A percentile compares a stretch with the other conserved stretches of the same genome.
Evolutionary conservation across 1,140 invertebrate species (phyloP).

Genomic region (Drosophila hydei): DNA sequence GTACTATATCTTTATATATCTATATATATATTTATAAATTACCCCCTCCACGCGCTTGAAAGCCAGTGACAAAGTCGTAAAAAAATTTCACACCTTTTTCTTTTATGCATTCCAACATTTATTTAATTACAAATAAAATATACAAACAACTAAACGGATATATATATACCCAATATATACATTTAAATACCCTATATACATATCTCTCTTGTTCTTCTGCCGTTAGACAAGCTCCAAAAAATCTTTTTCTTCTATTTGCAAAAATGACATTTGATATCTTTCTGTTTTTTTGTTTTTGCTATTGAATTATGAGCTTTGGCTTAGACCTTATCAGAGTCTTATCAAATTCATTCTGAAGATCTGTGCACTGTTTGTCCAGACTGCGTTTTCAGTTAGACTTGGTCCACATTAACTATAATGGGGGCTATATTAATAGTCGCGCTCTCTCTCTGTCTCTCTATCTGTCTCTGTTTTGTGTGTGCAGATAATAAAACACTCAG

Average conservation of each 20-base stretch:
- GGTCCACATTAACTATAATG: conserved; percentile 47
- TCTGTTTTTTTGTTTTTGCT: background rate
- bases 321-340: conserved; percentile 52
- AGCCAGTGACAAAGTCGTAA: conserved; percentile 74
- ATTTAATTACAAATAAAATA: conserved; percentile 76
- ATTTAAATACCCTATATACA: background rate
- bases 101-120: conserved; percentile 49
- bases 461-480: conserved; percentile 42
- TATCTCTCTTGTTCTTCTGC: too few species aligned
- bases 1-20: background rate
- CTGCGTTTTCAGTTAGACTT: conserved; percentile 23
- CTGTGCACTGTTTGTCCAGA: conserved; percentile 29
- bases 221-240: background rate
- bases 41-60: background rate
- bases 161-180: conserved; percentile 13
- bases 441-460: too few species aligned
- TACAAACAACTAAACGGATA: conserved; percentile 31
- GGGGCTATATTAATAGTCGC: too few species aligned
- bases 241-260: conserved; percentile 21
- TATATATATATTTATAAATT: conserved; percentile 30
- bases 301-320: conserved; percentile 32
- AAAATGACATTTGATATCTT: conserved; percentile 27
- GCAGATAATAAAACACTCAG: conserved; percentile 74
- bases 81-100: conserved; percentile 74
- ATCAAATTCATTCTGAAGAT: conserved; percentile 21